Evolutionary conservation across 2,113 vertebrate genomes (phyloP).

Genomic region (Porphyrio hochstetteri): DNA sequence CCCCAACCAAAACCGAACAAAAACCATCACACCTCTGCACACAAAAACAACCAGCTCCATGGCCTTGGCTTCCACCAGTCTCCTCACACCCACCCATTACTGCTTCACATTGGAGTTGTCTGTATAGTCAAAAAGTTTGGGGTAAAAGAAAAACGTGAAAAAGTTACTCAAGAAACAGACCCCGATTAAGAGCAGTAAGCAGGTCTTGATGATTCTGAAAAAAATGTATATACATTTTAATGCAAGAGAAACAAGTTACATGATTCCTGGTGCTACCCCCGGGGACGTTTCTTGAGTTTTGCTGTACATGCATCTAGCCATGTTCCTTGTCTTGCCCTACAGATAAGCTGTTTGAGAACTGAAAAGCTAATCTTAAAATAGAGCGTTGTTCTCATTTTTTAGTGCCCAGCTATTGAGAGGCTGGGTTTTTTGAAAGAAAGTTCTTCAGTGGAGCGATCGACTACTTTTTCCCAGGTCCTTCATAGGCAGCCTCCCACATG

Average conservation of each 20-base stretch:
- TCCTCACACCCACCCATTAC: background rate
- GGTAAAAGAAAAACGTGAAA: background rate
- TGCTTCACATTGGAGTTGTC: background rate
- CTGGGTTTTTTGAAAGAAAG: background rate
- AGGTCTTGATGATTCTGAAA: conserved; percentile 14
- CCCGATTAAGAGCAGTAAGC: background rate
- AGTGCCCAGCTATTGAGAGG: background rate
- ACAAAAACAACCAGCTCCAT: background rate
- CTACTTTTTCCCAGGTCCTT: background rate
- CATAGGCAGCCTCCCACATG: background rate
- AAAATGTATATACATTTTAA: background rate
- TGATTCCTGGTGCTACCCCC: background rate
- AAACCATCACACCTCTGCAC: background rate
- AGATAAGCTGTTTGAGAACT: background rate
- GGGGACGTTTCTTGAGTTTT: background rate
- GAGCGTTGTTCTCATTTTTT: background rate
- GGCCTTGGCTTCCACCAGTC: background rate
- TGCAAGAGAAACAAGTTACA: background rate
- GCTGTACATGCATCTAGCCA: background rate
- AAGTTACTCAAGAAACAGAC: background rate
- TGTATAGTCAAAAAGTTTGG: background rate
- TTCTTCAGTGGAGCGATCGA: background rate
- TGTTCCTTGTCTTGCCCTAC: background rate
- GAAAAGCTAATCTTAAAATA: conserved; percentile 24
- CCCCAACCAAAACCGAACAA: background rate